Evolutionary conservation across 2,113 vertebrate species (phyloP).

Genomic region (Odocoileus virginianus): DNA sequence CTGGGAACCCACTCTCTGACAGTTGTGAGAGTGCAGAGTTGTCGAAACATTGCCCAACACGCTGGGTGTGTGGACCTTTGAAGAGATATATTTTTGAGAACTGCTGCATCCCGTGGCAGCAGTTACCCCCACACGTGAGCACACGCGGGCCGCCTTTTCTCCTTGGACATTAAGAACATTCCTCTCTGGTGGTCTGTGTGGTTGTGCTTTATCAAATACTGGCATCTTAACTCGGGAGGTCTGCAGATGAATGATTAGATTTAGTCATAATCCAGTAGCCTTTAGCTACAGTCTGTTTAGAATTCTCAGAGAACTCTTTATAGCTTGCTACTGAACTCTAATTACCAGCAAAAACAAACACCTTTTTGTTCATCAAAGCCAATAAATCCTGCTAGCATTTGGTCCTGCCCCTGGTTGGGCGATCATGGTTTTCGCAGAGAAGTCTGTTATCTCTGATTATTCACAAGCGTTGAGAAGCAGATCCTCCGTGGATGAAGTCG

Average conservation of each 20-base stretch:
- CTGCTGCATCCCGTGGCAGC: background rate
- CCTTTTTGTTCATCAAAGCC: constrained; percentile 63
- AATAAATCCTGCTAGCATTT: background rate
- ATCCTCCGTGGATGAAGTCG: constrained; percentile 49
- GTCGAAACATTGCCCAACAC: background rate
- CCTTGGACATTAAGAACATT: background rate
- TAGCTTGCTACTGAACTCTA: constrained; percentile 41
- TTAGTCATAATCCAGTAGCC: background rate
- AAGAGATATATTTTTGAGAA: rapidly evolving
- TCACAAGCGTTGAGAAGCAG: background rate
- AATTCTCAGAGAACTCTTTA: constrained; percentile 47
- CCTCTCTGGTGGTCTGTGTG: background rate
- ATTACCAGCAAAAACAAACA: constrained; percentile 62
- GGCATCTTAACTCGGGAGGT: background rate
- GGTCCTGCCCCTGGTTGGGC: background rate
- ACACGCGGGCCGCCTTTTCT: background rate
- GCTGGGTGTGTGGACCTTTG: background rate
- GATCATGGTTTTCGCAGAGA: constrained; percentile 47
- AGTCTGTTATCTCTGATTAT: background rate
- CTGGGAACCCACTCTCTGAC: background rate
- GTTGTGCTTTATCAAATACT: background rate
- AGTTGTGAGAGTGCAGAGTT: background rate
- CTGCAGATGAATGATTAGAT: constrained; percentile 19
- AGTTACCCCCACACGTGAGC: rapidly evolving
- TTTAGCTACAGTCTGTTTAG: background rate